A percentile compares a stretch with the other conserved stretches of the same genome.
Conservation (phyloP, 2,113 vertebrate species). For the Mus pahari region DNA sequence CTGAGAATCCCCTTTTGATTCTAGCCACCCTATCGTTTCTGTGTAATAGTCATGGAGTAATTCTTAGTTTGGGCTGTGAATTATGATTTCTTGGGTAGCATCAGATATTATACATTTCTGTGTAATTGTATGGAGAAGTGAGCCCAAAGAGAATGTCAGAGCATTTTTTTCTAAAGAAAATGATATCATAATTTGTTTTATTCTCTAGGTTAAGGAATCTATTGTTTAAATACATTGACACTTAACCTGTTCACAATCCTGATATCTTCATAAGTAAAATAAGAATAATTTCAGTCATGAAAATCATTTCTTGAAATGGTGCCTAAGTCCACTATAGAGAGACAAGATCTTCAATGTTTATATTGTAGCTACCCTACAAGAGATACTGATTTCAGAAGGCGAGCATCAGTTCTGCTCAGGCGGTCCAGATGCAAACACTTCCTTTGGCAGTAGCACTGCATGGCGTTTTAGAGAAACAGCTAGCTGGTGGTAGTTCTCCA, state of each 20-base stretch:
- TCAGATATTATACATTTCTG: slow-evolving; percentile 39
- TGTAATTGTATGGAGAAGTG: slow-evolving; percentile 53
- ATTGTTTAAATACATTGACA: neutral
- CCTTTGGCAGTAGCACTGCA: neutral
- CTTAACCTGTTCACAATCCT: neutral
- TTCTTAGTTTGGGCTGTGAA: slow-evolving; percentile 28
- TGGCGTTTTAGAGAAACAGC: neutral
- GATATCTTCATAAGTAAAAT: slow-evolving; percentile 4
- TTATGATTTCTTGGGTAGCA: slow-evolving; percentile 54
- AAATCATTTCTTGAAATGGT: slow-evolving; percentile 8
- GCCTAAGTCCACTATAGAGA: neutral
- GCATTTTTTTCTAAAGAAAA: slow-evolving; percentile 16
- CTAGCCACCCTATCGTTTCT: slow-evolving; percentile 53
- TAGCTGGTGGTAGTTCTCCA: neutral
- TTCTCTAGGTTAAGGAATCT: slow-evolving; percentile 32
- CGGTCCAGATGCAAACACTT: slow-evolving; percentile 4
- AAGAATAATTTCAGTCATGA: slow-evolving; percentile 31
- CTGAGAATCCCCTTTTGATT: slow-evolving; percentile 70
- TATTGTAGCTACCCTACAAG: neutral
- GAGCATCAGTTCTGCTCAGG: neutral
- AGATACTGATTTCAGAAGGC: neutral
- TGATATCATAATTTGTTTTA: neutral
- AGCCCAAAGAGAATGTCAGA: neutral
- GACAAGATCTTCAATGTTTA: neutral
- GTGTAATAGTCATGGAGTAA: slow-evolving; percentile 50